Conservation (phyloP, 2,797 vertebrate genomes). For the Sebastes miniatus region DNA sequence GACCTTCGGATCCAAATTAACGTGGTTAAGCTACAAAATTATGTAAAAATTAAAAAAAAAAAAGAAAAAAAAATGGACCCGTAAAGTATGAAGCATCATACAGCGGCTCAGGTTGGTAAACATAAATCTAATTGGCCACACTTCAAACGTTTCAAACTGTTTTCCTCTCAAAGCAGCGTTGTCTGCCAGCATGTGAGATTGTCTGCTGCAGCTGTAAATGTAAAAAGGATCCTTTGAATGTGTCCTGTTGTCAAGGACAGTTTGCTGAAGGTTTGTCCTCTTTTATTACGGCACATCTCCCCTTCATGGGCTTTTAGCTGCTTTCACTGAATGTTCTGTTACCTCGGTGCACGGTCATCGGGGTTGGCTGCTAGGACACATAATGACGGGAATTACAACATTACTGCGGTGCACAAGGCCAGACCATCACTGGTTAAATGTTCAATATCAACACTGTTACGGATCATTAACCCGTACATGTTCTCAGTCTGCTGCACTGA, state of each 20-base stretch:
- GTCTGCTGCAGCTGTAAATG: neutral
- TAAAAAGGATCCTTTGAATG: constrained; percentile 27
- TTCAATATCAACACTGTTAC: constrained; percentile 6
- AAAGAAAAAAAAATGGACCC: no score
- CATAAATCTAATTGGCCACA: neutral
- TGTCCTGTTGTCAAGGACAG: constrained; percentile 23
- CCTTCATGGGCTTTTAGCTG: neutral
- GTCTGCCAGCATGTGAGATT: neutral
- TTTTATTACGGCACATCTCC: neutral
- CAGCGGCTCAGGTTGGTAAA: neutral
- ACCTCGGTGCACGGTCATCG: neutral
- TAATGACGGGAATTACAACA: constrained; percentile 22
- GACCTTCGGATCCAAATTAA: no score
- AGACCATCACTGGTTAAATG: constrained; percentile 20
- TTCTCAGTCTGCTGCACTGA: neutral
- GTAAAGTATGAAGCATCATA: no score
- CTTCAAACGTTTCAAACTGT: neutral
- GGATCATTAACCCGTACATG: constrained; percentile 26
- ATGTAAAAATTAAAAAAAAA: no score
- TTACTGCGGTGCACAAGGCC: constrained; percentile 31
- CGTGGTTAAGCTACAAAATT: no score
- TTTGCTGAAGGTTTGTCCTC: constrained; percentile 23
- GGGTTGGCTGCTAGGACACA: neutral
- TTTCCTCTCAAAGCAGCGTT: neutral
- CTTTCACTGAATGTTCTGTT: neutral